Evolutionary conservation across 2,797 vertebrate genomes (phyloP).

Genomic region (Salmo trutta): DNA sequence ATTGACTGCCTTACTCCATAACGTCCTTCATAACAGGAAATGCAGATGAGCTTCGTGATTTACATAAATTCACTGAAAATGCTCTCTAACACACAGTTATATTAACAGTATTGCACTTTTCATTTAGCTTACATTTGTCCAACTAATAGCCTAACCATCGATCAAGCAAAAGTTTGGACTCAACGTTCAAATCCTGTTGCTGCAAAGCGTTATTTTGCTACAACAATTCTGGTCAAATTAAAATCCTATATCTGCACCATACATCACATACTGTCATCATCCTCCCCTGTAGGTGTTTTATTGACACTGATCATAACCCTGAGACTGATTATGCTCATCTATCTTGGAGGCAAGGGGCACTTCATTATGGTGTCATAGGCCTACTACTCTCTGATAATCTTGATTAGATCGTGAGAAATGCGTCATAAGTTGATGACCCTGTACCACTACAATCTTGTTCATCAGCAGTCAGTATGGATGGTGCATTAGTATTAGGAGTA

Average conservation of each 20-base stretch:
- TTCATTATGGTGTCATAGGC: neutral
- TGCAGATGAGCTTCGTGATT: too few species aligned
- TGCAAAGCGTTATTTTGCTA: too few species aligned
- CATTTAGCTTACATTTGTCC: too few species aligned
- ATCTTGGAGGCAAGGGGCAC: neutral
- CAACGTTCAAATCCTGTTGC: too few species aligned
- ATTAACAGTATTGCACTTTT: too few species aligned
- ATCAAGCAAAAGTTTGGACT: too few species aligned
- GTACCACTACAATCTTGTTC: neutral
- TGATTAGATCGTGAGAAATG: neutral
- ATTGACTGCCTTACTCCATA: too few species aligned
- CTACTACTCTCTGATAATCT: neutral
- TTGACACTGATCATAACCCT: neutral
- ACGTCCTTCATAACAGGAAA: too few species aligned
- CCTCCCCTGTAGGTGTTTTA: neutral
- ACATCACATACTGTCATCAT: neutral
- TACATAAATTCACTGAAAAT: too few species aligned
- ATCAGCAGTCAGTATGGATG: neutral
- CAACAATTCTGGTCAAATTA: too few species aligned
- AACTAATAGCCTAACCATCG: too few species aligned
- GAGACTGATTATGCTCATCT: neutral
- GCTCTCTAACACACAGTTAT: too few species aligned
- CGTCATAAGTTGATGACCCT: neutral
- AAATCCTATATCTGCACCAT: neutral
- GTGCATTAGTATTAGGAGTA: neutral